Base-by-base conservation (phyloP, 2,888 invertebrate genomes). In the Acronicta aceris region DNA sequence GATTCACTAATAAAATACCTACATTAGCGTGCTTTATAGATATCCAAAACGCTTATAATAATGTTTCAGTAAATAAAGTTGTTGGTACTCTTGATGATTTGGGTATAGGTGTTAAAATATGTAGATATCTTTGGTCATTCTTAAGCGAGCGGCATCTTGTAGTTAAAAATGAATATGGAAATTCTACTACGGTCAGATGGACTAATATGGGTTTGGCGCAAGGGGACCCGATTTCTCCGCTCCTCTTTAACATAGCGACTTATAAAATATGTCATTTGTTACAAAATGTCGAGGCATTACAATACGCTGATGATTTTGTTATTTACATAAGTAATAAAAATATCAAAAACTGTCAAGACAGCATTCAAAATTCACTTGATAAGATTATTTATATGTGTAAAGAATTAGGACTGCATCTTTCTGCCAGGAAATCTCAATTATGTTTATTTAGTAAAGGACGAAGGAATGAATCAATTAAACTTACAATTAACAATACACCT, bases 191-290 rank as follows among this genome's bases (percentile, higher is more conserved):
- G 1, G 12, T 51, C 0, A 40, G 51, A 27, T 27, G 6, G 2
- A 6, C 41, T 12, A 27, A 16, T 15, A 41, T 15, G 0, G 51
- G 51, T 0, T 13, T 51, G 5, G 41, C 51, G 12, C 51, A 51
- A 15, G 50, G 50, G 13, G 50, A 50, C 9, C 50, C 41, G 2
- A 3, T 51, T 0, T 41, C 51, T n/a, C 51, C 41, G 2, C 12
- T 51, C 9, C 51, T 50, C 0, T 50, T 50, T 25, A 50, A 50
- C n/a, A 40, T 50, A 1, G 40, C 25, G 2, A 50, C 50, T 25
- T 8, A 8, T 1, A 25, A 7, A 13, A 13, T 50, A 3, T 50
- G 50, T 25, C 13, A 13, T 21, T 21, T 4, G 21, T 21, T 21
- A 21, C 2, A 21, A 21, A 21, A 21, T 21, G 21, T 21, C 21